A percentile compares a stretch with the other conserved stretches of the same genome.
Evolutionary conservation across 2,888 invertebrate species (phyloP).

Genomic region (Xestobium rufovillosum): DNA sequence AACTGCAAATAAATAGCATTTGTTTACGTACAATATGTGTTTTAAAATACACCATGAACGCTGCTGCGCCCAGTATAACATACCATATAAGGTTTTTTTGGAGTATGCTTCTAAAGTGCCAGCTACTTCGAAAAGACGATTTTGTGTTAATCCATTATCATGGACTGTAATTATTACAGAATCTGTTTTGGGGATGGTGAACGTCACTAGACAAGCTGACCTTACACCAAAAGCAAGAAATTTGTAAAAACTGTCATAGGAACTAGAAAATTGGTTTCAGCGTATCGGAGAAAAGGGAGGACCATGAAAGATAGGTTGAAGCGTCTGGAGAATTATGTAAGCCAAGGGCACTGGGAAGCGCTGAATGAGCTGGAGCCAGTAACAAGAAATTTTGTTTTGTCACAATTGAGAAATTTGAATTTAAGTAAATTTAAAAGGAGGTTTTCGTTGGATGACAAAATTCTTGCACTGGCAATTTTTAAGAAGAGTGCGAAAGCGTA

Average conservation of each 20-base stretch:
- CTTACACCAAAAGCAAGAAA: conserved; percentile 1
- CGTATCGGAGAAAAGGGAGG: not conserved
- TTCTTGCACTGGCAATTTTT: not conserved
- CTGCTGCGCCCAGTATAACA: too few species aligned
- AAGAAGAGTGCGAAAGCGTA: not conserved
- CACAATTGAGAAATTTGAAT: too few species aligned
- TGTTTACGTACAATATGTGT: too few species aligned
- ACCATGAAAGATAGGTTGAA: not conserved
- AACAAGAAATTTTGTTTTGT: too few species aligned
- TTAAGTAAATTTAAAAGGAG: conserved; percentile 7
- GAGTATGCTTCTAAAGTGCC: too few species aligned
- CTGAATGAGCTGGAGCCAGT: conserved; percentile 18
- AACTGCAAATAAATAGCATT: too few species aligned
- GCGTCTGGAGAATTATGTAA: not conserved
- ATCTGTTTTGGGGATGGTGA: conserved; percentile 1
- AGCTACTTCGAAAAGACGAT: too few species aligned
- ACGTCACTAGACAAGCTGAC: not conserved
- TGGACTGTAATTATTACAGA: too few species aligned
- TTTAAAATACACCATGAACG: too few species aligned
- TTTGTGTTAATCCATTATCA: too few species aligned
- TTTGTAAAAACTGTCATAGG: not conserved
- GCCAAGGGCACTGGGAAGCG: not conserved
- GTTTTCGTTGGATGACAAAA: not conserved
- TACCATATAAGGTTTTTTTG: too few species aligned
- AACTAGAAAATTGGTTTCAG: not conserved